Evolutionary conservation across 53 echinoderm and acorn worm genomes (phyloP), one percentile per base, ranked within the genome.

Genomic region (Holothuria scabra): DNA sequence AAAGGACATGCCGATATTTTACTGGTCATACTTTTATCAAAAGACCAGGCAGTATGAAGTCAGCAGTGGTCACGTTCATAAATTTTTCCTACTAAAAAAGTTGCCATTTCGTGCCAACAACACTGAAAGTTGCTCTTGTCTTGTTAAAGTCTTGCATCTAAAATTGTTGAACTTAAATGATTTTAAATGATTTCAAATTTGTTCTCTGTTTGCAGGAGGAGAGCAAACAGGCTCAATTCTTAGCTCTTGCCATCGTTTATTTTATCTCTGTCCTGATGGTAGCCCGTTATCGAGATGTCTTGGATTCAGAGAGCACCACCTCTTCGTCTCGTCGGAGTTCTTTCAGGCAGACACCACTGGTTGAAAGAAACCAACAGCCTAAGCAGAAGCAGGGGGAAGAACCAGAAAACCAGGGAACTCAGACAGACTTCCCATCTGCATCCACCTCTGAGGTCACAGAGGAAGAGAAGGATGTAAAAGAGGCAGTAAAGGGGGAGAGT

Each of bases 241-340:
- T 99, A 70, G 92, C 99, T 62, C 89, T 99, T 58, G 94, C 99
- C 64, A 94, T 99, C 26, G 99, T 99, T 31, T 99, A 99, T 75
- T 99, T 99, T 85, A 94, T 95, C 89, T 99, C 99, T 26, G 99
- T 99, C 61, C 88, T 99, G 56, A 99, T 99, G 99, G 99, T 99
- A 16, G 99, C 94, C 28, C 90, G 99, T 20, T 99, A 99, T 79
- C 92, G 99, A 20, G 99, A 99, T 81, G 92, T 99, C 85, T 89
- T 99, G 5, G 99, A 99, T 72, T 92, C 91, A 11, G 99, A 99
- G 80, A 80, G 89, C 55, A 87, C 92, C 2, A 74, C 92, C n/a
- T 79, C 89, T 55, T 84, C 89, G 72, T 92, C 93, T n/a, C 72
- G 96, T 11, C 87, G 91, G 85, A 92, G 94, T 66, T 93, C 96